phyloP scores from a whole-genome alignment of 2,888 invertebrate genomes.

The Conus canariensis region DNA sequence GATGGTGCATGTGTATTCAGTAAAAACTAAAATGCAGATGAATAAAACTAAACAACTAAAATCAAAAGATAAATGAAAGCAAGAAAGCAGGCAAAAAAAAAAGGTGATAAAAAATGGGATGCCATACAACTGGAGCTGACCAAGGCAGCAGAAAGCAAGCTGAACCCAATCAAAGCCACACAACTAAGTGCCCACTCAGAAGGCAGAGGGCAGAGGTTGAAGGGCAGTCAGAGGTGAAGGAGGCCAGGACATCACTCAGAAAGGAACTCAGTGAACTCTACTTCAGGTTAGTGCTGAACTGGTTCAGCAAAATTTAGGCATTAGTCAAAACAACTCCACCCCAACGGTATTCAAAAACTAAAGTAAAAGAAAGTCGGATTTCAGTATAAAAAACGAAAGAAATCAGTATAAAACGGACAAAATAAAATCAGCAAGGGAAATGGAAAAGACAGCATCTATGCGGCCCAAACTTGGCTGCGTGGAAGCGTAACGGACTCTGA shows the following conservation, averaged over 20 bases:
- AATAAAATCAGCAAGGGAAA: conserved; percentile 1
- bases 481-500: conserved; percentile 34
- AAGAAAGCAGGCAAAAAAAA: not conserved
- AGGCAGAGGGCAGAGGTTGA: conserved; percentile 35
- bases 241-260: conserved; percentile 26
- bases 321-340: conserved; percentile 30
- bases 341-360: not conserved
- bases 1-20: too few species aligned
- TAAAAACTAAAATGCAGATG: not conserved
- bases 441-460: conserved; percentile 29
- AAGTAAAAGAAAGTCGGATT: not conserved
- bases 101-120: not conserved
- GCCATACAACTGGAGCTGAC: not conserved
- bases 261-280: conserved; percentile 7
- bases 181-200: conserved; percentile 16
- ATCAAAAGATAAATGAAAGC: not conserved
- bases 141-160: not conserved
- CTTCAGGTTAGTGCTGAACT: conserved; percentile 32
- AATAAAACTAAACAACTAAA: not conserved
- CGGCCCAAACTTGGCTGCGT: conserved; percentile 28
- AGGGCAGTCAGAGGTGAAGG: conserved; percentile 39
- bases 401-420: not conserved
- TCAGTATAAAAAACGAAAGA: not conserved
- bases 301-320: conserved; percentile 9
- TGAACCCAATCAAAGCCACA: conserved; percentile 23